Conservation (phyloP, 2,797 vertebrate genomes). For the Pseudopleuronectes americanus region DNA sequence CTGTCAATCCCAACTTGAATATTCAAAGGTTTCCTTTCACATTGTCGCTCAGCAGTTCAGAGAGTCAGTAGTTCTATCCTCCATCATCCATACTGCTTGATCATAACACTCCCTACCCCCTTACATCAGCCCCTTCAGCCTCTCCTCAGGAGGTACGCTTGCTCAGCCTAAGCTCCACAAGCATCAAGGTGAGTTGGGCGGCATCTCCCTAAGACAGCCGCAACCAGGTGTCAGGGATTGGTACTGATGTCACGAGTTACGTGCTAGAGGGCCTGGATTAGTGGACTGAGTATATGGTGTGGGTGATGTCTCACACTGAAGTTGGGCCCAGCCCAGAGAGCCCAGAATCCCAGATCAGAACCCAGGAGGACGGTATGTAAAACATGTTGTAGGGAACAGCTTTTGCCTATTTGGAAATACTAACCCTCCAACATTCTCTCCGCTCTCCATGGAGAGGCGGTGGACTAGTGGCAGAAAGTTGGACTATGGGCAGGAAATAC, state of each 20-base stretch:
- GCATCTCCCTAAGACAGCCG: constrained; percentile 90
- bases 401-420: not conserved
- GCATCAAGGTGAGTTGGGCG: constrained; percentile 95
- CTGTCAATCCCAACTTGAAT: not conserved
- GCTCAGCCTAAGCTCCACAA: constrained; percentile 91
- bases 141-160: constrained; percentile 92
- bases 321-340: constrained; percentile 93
- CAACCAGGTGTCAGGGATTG: constrained; percentile 89
- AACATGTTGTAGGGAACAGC: not conserved
- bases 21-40: not conserved
- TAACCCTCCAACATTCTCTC: not conserved
- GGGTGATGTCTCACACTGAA: constrained; percentile 93
- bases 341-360: constrained; percentile 85
- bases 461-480: too few species aligned
- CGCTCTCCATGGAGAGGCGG: too few species aligned
- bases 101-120: constrained; percentile 77
- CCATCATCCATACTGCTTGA: constrained; percentile 81
- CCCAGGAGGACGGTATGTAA: constrained; percentile 93
- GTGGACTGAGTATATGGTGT: constrained; percentile 94
- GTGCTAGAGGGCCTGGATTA: constrained; percentile 93
- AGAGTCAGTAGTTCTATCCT: constrained; percentile 74
- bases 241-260: constrained; percentile 87
- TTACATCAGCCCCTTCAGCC: constrained; percentile 90
- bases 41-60: constrained; percentile 31
- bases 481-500: too few species aligned